A percentile compares a stretch with the other conserved stretches of the same genome.
phyloP scores from a whole-genome alignment of 2,888 invertebrate species.

The Psococerastis gibbosa region DNA sequence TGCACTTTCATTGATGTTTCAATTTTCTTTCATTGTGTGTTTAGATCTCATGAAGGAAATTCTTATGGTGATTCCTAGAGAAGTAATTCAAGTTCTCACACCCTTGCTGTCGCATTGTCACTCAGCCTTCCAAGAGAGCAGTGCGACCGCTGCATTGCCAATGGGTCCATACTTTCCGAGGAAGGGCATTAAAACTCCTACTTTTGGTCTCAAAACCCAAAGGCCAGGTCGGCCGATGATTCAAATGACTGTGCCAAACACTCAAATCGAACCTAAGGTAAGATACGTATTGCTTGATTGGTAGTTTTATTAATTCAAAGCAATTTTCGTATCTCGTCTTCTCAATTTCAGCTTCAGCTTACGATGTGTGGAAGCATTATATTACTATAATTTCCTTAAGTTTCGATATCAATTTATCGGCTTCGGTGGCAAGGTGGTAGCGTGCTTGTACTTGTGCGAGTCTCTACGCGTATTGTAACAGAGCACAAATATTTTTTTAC shows the following conservation, averaged over 20 bases:
- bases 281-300: too few relatives aligned
- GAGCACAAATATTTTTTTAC: too few relatives aligned
- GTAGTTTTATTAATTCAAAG: too few relatives aligned
- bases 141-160: slow-evolving; percentile 42
- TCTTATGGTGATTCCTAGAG: slow-evolving; percentile 55
- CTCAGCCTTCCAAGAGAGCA: slow-evolving; percentile 54
- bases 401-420: too few relatives aligned
- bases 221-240: slow-evolving; percentile 63
- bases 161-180: slow-evolving; percentile 62
- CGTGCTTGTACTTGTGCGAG: too few relatives aligned
- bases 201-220: slow-evolving; percentile 32
- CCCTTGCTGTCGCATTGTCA: slow-evolving; percentile 75
- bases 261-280: slow-evolving; percentile 50
- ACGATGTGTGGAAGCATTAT: too few relatives aligned
- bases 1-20: background rate
- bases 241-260: slow-evolving; percentile 66
- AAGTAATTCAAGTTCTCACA: slow-evolving; percentile 62
- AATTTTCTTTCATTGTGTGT: slow-evolving; percentile 21
- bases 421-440: too few relatives aligned
- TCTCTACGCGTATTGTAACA: too few relatives aligned
- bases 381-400: too few relatives aligned
- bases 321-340: too few relatives aligned
- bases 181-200: slow-evolving; percentile 36
- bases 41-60: slow-evolving; percentile 57
- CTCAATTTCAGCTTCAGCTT: too few relatives aligned